Conservation (phyloP, 2,113 vertebrate genomes). For the Pteronura brasiliensis region DNA sequence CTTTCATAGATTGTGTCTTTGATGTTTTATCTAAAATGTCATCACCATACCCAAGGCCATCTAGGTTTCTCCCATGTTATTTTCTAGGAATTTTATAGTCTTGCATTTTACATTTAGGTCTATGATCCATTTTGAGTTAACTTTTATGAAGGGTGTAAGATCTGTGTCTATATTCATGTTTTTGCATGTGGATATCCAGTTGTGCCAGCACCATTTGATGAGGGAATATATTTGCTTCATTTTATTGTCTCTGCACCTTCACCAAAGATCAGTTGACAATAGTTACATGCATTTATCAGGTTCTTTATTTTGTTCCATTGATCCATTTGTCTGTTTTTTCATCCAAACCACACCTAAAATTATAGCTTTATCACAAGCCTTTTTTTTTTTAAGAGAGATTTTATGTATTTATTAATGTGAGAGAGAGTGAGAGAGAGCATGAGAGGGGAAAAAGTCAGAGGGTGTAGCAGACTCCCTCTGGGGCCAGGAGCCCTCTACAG, state of each 20-base stretch:
- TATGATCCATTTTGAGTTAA: background rate
- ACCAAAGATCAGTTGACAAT: background rate
- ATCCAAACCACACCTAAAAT: background rate
- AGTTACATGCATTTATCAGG: background rate
- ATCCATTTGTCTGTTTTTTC: background rate
- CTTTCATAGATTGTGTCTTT: background rate
- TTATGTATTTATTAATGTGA: too few species aligned
- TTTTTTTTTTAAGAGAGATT: too few species aligned
- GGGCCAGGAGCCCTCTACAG: too few species aligned
- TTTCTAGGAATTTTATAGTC: background rate
- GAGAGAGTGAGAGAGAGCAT: too few species aligned
- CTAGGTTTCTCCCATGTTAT: background rate
- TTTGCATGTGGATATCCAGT: background rate
- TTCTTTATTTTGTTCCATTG: background rate
- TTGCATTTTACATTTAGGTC: background rate
- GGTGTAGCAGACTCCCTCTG: too few species aligned
- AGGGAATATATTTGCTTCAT: background rate
- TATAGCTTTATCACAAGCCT: background rate
- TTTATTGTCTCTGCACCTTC: background rate
- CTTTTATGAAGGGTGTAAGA: background rate
- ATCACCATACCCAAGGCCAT: background rate
- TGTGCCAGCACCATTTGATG: background rate
- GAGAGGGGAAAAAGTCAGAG: too few species aligned
- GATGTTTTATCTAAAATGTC: background rate
- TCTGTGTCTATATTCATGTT: background rate